A percentile compares a stretch with the other conserved stretches of the same genome.
Evolutionary conservation across 2,888 invertebrate genomes (phyloP).

Genomic region (Papilio elwesi): DNA sequence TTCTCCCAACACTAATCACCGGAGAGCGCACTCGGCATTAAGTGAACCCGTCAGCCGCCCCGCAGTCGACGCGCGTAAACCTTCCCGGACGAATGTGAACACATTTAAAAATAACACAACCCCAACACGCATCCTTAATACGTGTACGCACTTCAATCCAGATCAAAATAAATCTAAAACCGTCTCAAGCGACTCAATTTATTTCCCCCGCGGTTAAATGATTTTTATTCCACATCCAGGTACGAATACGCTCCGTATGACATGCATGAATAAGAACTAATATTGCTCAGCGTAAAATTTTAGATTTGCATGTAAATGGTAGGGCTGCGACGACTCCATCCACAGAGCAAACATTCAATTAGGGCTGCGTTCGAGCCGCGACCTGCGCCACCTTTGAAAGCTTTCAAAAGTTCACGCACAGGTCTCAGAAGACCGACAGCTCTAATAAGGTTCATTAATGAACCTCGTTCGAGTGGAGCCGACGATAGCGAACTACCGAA

Average conservation of each 20-base stretch:
- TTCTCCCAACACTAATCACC: neutral
- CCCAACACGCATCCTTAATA: conserved; percentile 22
- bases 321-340: conserved; percentile 47
- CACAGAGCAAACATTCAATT: conserved; percentile 57
- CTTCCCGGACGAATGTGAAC: neutral
- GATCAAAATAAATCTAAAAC: conserved; percentile 46
- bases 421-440: conserved; percentile 47
- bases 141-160: conserved; percentile 41
- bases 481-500: conserved; percentile 30
- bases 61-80: neutral
- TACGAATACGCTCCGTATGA: conserved; percentile 42
- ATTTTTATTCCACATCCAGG: conserved; percentile 41
- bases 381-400: conserved; percentile 49
- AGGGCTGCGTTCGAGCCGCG: conserved; percentile 49
- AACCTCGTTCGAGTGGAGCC: conserved; percentile 36
- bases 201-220: conserved; percentile 41
- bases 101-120: conserved; percentile 17
- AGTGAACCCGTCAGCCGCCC: neutral
- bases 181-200: conserved; percentile 47
- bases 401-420: conserved; percentile 47
- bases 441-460: conserved; percentile 50
- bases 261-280: conserved; percentile 42
- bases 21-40: conserved; percentile 10
- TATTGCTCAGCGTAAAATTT: conserved; percentile 40
- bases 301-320: conserved; percentile 48